Evolutionary conservation across 2,797 vertebrate species (phyloP).

Genomic region (Hypotaenidia okinawae): DNA sequence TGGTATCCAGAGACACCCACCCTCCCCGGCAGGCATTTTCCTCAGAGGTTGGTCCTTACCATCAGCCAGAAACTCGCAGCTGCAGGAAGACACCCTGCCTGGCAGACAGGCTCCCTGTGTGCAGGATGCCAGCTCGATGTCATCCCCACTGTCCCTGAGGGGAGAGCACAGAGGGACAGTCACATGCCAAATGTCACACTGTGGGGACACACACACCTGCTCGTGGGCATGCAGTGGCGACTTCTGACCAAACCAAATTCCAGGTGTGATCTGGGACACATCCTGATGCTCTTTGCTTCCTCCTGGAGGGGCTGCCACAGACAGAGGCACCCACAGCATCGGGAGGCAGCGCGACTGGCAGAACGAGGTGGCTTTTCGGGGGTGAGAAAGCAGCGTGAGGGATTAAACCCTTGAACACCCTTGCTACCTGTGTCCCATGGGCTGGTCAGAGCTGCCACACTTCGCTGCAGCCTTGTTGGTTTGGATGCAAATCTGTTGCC

Average conservation of each 20-base stretch:
- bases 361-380: background rate
- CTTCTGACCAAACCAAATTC: background rate
- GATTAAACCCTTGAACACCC: background rate
- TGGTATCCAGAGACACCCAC: background rate
- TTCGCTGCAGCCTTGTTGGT: background rate
- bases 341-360: background rate
- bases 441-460: background rate
- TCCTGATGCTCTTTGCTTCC: fast-evolving
- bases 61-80: constrained; percentile 92
- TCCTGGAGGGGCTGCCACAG: fast-evolving
- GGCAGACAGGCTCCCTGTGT: constrained; percentile 85
- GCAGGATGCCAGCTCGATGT: constrained; percentile 90
- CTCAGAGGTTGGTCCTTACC: constrained; percentile 74
- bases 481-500: background rate
- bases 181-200: fast-evolving
- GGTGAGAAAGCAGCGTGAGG: fast-evolving
- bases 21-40: background rate
- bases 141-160: constrained; percentile 93
- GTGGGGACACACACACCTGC: fast-evolving
- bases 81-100: constrained; percentile 88
- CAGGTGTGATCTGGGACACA: background rate
- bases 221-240: fast-evolving
- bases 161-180: background rate
- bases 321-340: background rate
- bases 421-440: fast-evolving